Conservation (phyloP, 1,140 invertebrate species). For the Dolichoris vasculosae region DNA sequence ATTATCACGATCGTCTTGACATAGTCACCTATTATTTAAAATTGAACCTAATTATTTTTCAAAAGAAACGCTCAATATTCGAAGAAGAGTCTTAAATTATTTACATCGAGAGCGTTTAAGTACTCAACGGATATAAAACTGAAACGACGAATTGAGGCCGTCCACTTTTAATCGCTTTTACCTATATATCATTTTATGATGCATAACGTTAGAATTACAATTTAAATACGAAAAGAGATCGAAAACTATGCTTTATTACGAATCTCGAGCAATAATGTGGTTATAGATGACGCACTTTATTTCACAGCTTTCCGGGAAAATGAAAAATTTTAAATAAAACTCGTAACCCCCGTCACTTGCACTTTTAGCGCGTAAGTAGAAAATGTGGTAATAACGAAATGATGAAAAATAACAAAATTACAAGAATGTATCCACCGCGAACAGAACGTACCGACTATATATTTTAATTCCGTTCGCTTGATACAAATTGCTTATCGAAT, state of each 20-base stretch:
- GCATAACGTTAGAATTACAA: not conserved
- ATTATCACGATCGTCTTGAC: not conserved
- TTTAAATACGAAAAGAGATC: slow-evolving; percentile 12
- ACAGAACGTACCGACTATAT: no score
- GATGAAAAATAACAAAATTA: no score
- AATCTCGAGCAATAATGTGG: not conserved
- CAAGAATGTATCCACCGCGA: no score
- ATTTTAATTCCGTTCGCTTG: no score
- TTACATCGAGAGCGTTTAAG: not conserved
- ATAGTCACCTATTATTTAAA: not conserved
- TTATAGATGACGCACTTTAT: not conserved
- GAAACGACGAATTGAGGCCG: slow-evolving; percentile 19
- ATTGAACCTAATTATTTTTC: not conserved
- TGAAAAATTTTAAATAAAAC: not conserved
- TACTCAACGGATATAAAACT: not conserved
- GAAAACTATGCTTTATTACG: slow-evolving; percentile 1
- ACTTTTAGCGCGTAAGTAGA: not conserved
- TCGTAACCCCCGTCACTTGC: not conserved
- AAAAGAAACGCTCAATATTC: not conserved
- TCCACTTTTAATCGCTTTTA: slow-evolving; percentile 13
- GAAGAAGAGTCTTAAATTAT: not conserved
- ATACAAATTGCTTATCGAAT: no score
- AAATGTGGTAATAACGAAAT: no score
- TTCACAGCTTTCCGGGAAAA: not conserved
- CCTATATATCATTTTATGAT: slow-evolving; percentile 7